Evolutionary conservation across 2,113 vertebrate genomes (phyloP).

Genomic region (Callorhinus ursinus): DNA sequence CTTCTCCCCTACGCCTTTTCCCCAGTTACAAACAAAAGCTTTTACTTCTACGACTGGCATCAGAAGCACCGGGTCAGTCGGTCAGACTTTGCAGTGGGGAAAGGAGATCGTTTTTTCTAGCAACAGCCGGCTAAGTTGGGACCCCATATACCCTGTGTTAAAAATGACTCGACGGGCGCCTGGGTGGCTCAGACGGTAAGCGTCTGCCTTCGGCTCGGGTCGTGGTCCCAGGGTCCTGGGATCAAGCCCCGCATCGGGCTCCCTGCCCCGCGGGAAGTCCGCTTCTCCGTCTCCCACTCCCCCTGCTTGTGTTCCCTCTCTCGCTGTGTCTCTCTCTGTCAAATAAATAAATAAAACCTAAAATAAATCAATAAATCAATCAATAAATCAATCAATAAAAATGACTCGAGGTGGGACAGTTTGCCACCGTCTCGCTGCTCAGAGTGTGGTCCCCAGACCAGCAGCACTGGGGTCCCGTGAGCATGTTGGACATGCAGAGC

Average conservation of each 20-base stretch:
- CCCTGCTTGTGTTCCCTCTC: too few relatives aligned
- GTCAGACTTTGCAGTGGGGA: neutral
- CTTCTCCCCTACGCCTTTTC: neutral
- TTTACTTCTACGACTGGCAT: neutral
- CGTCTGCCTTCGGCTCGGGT: too few relatives aligned
- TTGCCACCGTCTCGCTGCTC: neutral
- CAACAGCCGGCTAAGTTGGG: neutral
- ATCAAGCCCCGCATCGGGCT: too few relatives aligned
- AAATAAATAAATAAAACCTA: too few relatives aligned
- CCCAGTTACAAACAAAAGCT: neutral
- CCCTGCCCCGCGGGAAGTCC: too few relatives aligned
- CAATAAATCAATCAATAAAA: too few relatives aligned
- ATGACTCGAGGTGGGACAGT: too few relatives aligned
- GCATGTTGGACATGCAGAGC: neutral
- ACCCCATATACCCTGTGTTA: neutral
- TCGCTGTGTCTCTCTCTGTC: too few relatives aligned
- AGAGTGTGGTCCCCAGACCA: neutral
- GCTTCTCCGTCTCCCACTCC: too few relatives aligned
- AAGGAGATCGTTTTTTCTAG: neutral
- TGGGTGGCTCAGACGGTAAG: neutral
- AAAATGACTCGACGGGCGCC: too few relatives aligned
- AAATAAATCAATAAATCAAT: too few relatives aligned
- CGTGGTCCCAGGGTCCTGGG: too few relatives aligned
- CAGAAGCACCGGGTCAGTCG: neutral
- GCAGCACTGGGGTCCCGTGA: neutral